These are phyloP conservation scores for Matsumurasca onukii DNA, from an alignment of 1,140 invertebrate genomes.

Conservation along the genomic window DNA sequence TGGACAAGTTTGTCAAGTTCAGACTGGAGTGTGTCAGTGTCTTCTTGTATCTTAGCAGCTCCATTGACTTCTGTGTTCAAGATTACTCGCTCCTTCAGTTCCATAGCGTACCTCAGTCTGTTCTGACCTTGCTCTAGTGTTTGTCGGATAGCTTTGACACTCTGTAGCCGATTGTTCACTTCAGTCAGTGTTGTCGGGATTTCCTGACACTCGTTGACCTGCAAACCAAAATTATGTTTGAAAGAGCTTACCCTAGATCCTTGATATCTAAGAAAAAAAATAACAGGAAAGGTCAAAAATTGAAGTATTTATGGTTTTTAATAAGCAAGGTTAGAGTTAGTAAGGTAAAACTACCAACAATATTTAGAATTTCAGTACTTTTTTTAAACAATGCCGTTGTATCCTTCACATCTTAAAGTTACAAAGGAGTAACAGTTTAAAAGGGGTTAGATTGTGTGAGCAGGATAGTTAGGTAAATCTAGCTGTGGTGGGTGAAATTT, in stretches of 20 bases:
- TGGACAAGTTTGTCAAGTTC: constrained; percentile 83
- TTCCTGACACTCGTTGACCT: constrained; percentile 68
- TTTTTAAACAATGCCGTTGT: too few species aligned
- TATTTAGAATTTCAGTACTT: too few species aligned
- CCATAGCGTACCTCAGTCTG: constrained; percentile 83
- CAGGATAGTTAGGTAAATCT: too few species aligned
- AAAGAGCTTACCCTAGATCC: too few species aligned
- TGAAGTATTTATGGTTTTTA: not conserved
- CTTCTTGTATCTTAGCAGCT: constrained; percentile 83
- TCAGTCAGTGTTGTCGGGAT: constrained; percentile 75
- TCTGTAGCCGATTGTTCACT: constrained; percentile 80
- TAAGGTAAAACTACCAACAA: not conserved
- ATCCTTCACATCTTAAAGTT: too few species aligned
- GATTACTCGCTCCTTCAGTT: constrained; percentile 88
- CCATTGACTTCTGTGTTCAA: constrained; percentile 88
- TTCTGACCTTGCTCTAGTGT: constrained; percentile 90
- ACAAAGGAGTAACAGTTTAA: too few species aligned
- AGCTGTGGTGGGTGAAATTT: too few species aligned
- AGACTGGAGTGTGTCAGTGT: constrained; percentile 81
- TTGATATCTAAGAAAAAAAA: not conserved
- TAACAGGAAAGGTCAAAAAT: not conserved
- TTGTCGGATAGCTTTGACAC: constrained; percentile 79
- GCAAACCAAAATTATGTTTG: not conserved
- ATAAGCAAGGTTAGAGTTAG: not conserved
- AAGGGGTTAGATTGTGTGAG: too few species aligned